Conservation (phyloP, 2,888 invertebrate species). For the Nymphalis urticae region DNA sequence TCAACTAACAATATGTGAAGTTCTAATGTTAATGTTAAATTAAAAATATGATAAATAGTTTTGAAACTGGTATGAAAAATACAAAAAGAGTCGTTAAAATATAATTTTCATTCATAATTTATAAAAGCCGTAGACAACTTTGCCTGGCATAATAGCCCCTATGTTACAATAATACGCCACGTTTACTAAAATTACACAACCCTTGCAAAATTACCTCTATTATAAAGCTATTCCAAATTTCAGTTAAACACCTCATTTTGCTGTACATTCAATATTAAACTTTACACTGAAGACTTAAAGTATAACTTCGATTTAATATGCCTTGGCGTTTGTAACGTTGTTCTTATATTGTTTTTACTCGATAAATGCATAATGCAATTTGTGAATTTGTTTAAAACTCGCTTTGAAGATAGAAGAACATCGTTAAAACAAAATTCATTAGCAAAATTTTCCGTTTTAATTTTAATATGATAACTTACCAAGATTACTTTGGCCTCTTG, state of each 20-base stretch:
- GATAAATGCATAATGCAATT: slow-evolving; percentile 51
- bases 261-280: neutral
- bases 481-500: neutral
- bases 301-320: neutral
- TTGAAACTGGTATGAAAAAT: neutral
- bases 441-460: neutral
- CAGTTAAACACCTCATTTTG: neutral
- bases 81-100: neutral
- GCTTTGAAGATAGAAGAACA: slow-evolving; percentile 35
- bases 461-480: slow-evolving; percentile 2
- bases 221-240: neutral
- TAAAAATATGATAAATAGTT: no score
- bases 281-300: neutral
- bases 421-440: slow-evolving; percentile 38
- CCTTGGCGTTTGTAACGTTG: neutral
- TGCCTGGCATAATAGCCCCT: neutral
- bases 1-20: no score
- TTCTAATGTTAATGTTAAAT: no score
- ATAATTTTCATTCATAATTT: slow-evolving; percentile 3
- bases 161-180: neutral
- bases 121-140: neutral
- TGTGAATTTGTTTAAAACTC: slow-evolving; percentile 46
- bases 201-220: slow-evolving; percentile 2
- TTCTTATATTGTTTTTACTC: neutral
- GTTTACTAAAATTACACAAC: neutral